Percentiles rank a stretch among this genome's conserved stretches.
Evolutionary conservation across 53 echinoderm and acorn worm species (phyloP).

Genomic region (Crossaster papposus): DNA sequence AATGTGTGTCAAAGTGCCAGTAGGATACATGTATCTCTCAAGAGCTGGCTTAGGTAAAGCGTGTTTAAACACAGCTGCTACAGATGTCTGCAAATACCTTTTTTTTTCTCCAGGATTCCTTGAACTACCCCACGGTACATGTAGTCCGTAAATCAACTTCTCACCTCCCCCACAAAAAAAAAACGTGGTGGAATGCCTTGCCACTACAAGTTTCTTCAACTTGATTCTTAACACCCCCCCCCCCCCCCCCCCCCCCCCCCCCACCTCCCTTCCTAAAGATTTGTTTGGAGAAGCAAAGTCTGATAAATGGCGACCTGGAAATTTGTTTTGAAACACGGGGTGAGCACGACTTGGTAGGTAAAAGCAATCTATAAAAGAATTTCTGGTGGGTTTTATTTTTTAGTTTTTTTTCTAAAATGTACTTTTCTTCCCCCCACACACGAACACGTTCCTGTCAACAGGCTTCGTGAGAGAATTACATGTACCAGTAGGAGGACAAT

Average conservation of each 20-base stretch:
- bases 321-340: constrained; percentile 15
- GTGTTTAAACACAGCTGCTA: background rate
- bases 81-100: background rate
- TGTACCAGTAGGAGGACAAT: too few species aligned
- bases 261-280: background rate
- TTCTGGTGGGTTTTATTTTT: too few species aligned
- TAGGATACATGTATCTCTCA: constrained; percentile 2
- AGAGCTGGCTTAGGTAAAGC: background rate
- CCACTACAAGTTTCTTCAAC: background rate
- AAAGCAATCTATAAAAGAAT: background rate
- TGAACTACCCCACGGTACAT: too few species aligned
- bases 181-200: constrained; percentile 9
- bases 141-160: constrained; percentile 2
- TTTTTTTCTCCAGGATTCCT: background rate
- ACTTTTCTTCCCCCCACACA: too few species aligned
- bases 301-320: constrained; percentile 3
- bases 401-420: too few species aligned
- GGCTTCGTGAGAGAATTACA: too few species aligned
- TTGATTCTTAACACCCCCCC: too few species aligned
- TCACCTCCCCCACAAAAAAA: background rate
- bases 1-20: too few species aligned
- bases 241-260: too few species aligned
- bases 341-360: background rate
- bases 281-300: constrained; percentile 10
- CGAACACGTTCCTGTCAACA: too few species aligned